phyloP scores from a whole-genome alignment of 2,888 invertebrate species.

The Lasioglossum morio region DNA sequence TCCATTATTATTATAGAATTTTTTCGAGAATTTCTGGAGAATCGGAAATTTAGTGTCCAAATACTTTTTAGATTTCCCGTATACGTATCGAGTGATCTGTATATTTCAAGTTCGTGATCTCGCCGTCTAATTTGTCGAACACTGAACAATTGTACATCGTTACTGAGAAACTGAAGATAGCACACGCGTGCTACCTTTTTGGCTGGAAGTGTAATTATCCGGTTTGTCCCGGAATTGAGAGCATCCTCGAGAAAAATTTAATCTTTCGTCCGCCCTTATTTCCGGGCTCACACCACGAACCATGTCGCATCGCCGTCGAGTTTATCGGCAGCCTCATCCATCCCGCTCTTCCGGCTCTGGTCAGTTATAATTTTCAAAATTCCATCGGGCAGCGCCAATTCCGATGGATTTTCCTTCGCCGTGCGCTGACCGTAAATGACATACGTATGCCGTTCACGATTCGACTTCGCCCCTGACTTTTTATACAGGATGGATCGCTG shows the following conservation, averaged over 20 bases:
- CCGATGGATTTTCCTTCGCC: slow-evolving; percentile 3
- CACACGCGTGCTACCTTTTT: no score
- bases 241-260: slow-evolving; percentile 33
- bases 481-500: no score
- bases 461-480: no score
- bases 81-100: no score
- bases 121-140: neutral
- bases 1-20: no score
- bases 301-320: neutral
- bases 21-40: no score
- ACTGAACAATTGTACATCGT: no score
- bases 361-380: slow-evolving; percentile 32
- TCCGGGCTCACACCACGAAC: neutral
- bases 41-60: no score
- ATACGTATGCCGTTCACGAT: neutral
- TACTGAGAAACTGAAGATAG: no score
- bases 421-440: neutral
- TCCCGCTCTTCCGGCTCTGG: neutral
- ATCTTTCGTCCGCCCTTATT: slow-evolving; percentile 13
- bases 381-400: neutral
- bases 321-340: slow-evolving; percentile 14
- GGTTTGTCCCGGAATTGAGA: neutral
- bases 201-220: neutral
- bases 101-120: neutral
- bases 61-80: no score